A percentile compares a stretch with the other conserved stretches of the same genome.
phyloP scores from a whole-genome alignment of 1,140 invertebrate species.

The Drosophila busckii region DNA sequence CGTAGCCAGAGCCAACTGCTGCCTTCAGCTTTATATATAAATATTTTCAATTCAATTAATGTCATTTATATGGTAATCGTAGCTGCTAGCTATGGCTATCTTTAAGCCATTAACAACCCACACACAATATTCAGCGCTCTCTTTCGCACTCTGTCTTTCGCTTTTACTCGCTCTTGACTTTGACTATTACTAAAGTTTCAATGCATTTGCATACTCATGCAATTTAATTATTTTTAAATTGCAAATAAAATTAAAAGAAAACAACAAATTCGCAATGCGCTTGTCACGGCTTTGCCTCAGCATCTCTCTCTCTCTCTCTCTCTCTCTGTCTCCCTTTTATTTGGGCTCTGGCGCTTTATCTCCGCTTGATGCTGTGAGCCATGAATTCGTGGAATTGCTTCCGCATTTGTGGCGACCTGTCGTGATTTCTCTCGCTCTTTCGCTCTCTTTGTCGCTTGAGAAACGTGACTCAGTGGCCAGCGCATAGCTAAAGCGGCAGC shows the following conservation, averaged over 20 bases:
- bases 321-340: constrained; percentile 9
- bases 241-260: constrained; percentile 50
- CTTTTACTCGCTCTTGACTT: constrained; percentile 14
- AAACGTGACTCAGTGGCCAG: constrained; percentile 69
- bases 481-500: constrained; percentile 63
- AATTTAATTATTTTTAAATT: constrained; percentile 73
- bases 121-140: no score
- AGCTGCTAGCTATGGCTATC: no score
- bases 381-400: constrained; percentile 71
- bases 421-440: no score
- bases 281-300: constrained; percentile 49
- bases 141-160: no score
- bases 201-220: constrained; percentile 72
- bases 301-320: not conserved
- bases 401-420: no score
- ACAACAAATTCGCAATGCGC: constrained; percentile 30
- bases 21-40: no score
- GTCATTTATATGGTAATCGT: no score
- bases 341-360: constrained; percentile 47
- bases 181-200: constrained; percentile 32
- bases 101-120: no score
- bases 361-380: constrained; percentile 38
- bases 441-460: constrained; percentile 56
- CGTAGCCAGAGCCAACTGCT: no score
- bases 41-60: no score